Evolutionary conservation across 2,113 vertebrate species (phyloP), one percentile per base, ranked within the genome.

Genomic region (Lonchura striata): DNA sequence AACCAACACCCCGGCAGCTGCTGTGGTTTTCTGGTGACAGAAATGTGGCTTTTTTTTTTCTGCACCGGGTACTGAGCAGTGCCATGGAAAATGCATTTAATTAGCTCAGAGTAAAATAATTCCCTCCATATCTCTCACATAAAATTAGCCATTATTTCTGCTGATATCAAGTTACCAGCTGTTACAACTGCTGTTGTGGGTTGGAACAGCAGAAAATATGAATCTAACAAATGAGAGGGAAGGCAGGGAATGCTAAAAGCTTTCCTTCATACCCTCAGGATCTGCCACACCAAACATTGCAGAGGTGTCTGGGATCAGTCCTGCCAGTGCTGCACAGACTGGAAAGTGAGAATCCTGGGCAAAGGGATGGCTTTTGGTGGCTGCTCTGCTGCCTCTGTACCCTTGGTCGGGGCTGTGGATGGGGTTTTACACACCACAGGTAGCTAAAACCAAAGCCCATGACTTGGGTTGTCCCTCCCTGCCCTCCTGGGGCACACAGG

Each of bases 111-210:
- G 60, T 57, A 53, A 89, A 94, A 63, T 56, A 57, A 86, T 70
- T 87, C 78, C 74, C 69, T 90, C 39, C 13, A 2, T 46, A 17
- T 54, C 39, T 82, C 88, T 75, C 52, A 66, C 47, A 54, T 79
- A 42, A 92, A 95, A 82, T 87, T 57, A 90, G 82, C 77, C 70
- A 66, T 84, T 79, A 79, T 90, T 95, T 87, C 88, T 87, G 60
- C 41, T 92, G 82, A 25, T 82, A 78, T 2, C 77, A n/a, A 83
- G 54, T 69, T 75, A 59, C 53, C 71, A 86, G 86, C 83, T 88
- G 56, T 56, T 81, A 21, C 15, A 79, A 56, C 61, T 86, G 42
- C 30, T 71, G 54, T 2, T 46, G 72, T 37, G 64, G 53, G 64
- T 25, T 82, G 68, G 76, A 80, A 42, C 54, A 22, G 41, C 49